Conservation (phyloP, 2,888 invertebrate species). For the Scaptomyza reducta region DNA sequence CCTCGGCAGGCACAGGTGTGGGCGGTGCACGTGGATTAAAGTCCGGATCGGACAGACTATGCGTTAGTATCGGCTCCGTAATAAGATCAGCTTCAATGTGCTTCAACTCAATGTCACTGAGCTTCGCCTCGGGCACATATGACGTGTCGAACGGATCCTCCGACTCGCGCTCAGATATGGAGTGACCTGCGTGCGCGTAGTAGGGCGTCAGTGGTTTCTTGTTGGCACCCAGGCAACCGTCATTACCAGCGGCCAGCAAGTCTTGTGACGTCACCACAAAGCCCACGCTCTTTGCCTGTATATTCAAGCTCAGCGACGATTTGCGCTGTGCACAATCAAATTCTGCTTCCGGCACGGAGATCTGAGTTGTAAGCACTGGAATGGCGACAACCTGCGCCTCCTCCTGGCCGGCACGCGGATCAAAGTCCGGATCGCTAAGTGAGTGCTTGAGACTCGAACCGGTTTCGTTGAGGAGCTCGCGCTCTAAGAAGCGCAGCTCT, state of each 20-base stretch:
- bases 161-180: constrained; percentile 84
- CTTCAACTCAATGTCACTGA: constrained; percentile 91
- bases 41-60: constrained; percentile 87
- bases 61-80: constrained; percentile 84
- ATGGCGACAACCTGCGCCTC: constrained; percentile 34
- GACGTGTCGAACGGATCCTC: constrained; percentile 95
- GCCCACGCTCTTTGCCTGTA: constrained; percentile 86
- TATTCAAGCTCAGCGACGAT: constrained; percentile 87
- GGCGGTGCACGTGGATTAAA: constrained; percentile 86
- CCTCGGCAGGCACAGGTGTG: constrained; percentile 82
- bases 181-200: constrained; percentile 86
- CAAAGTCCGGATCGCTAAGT: constrained; percentile 91
- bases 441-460: constrained; percentile 85
- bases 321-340: constrained; percentile 85
- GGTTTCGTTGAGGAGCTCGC: constrained; percentile 87
- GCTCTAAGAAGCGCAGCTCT: constrained; percentile 91
- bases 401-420: constrained; percentile 88
- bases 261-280: constrained; percentile 87
- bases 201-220: constrained; percentile 92
- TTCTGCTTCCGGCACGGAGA: constrained; percentile 38
- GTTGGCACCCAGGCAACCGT: constrained; percentile 85
- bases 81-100: constrained; percentile 90
- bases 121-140: constrained; percentile 90
- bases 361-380: constrained; percentile 15
- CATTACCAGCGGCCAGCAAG: constrained; percentile 86